Base-by-base conservation (phyloP, 1,140 invertebrate genomes). In the Phthorimaea operculella region DNA sequence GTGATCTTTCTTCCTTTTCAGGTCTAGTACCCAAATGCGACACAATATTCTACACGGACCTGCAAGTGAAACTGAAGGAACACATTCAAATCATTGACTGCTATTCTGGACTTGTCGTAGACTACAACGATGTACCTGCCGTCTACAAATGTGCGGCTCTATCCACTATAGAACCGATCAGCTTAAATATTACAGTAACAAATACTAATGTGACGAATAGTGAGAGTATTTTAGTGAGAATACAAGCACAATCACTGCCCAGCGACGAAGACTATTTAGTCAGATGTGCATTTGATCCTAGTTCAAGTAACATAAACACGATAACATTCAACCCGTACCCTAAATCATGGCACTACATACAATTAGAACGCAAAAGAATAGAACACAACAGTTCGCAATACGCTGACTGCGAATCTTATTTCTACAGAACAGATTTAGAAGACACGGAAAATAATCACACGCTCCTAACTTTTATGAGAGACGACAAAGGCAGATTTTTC, bases 401-500 rank as follows among this genome's bases (percentile, higher is more conserved):
- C 47, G 67, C 68, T 0, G 64, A 82, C 56, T 82, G 81, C 57
- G 74, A 83, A 45, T 79, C 79, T 16, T 79, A 73, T 36, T 59
- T 68, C 33, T 15, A 58, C 2, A 62, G 62, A 52, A 58, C 56
- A 48, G 70, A 71, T 58, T 56, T 58, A 55, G 64, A 71, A n/a
- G 79, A 85, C 62, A 52, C 67, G 0, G 45, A 80, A 75, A 66
- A 85, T 74, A 66, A 85, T 74, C 55, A 83, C 71, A 71, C 86
- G 66, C 47, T 75, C 53, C 54, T 69, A 52, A 74, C 87, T n/a
- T 74, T 93, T 47, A 83, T 89, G 58, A 85, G 90, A n/a, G 90
- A 90, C 59, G 88, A 90, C 1, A 89, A 88, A 62, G 87, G 89
- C 12, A 89, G 91, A 47, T 92, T 92, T 65, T 93, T 93, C 65